Base-by-base conservation (phyloP, 2,888 invertebrate species). In the Cheilosia soror region DNA sequence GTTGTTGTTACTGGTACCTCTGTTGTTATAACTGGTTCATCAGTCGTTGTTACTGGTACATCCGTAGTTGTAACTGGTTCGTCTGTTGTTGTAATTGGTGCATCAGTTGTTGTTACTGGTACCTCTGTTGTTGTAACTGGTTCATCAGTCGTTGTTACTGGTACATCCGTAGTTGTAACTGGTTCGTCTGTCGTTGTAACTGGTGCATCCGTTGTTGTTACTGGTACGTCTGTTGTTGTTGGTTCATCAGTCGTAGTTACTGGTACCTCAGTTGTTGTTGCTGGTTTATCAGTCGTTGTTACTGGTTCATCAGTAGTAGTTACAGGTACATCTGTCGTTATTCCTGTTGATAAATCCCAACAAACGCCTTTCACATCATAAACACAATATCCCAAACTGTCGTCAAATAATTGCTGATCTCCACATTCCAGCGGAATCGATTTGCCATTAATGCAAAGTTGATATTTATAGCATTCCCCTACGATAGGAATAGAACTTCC, bases 381-480 rank as follows among this genome's bases (percentile, higher is more conserved):
- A 9, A 89, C 42, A 29, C 90, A 90, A 25, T 87, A 87, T 31
- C 75, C 66, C 6, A 87, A 40, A 6, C 68, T n/a, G 4, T 20
- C 44, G 2, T 88, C 85, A 57, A 87, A 91, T 51, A 89, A 89
- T 1, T 89, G 82, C 5, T 87, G 87, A 4, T 55, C 58, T 4
- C 88, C 87, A 47, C 90, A 90, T 20, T 88, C 71, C 20, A 87
- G 66, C 37, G 87, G 42, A 13, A 88, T 40, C 5, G 90, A 88
- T 9, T 49, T 20, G 6, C 87, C 87, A 7, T 66, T n/a, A 9
- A 75, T 51, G 49, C 90, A 90, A 5, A 88, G 81, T 66, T 87
- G 88, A 29, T 88, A 90, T 2, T 88, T 88, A 42, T 88, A 87
- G 49, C 90, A 90, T 13, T 89, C 83, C 1, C 79, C 80, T 0